A percentile compares a stretch with the other conserved stretches of the same genome.
Evolutionary conservation across 2,797 vertebrate species (phyloP).

Genomic region (Amphiprion clarkii): DNA sequence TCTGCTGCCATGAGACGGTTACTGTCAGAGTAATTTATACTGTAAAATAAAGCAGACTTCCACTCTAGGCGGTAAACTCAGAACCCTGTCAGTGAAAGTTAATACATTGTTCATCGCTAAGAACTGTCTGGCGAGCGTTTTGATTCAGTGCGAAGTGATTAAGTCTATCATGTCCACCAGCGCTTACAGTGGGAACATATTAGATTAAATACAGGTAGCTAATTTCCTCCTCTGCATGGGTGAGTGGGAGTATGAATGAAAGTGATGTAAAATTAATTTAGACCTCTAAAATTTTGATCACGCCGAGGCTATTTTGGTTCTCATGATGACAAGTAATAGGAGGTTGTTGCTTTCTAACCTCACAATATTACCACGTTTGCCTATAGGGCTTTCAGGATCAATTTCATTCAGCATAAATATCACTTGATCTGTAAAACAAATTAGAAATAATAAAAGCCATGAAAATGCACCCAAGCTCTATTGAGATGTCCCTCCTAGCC

Average conservation of each 20-base stretch:
- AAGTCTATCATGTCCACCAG: slow-evolving; percentile 86
- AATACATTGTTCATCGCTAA: slow-evolving; percentile 65
- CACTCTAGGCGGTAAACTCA: slow-evolving; percentile 44
- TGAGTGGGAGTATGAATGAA: slow-evolving; percentile 84
- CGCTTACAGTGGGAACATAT: slow-evolving; percentile 83
- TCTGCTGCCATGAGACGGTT: slow-evolving; percentile 1
- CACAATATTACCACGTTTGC: slow-evolving; percentile 72
- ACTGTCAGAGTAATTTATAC: slow-evolving; percentile 6
- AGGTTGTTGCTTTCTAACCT: slow-evolving; percentile 79
- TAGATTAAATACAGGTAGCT: slow-evolving; percentile 86
- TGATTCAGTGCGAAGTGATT: slow-evolving; percentile 82
- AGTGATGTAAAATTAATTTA: slow-evolving; percentile 86
- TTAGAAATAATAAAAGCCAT: slow-evolving; percentile 85
- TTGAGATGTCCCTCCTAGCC: slow-evolving; percentile 89
- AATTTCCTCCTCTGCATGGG: slow-evolving; percentile 85
- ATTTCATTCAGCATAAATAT: slow-evolving; percentile 87
- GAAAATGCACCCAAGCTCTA: slow-evolving; percentile 78
- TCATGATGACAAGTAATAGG: slow-evolving; percentile 82
- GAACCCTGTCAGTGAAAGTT: slow-evolving; percentile 67
- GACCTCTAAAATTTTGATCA: slow-evolving; percentile 86
- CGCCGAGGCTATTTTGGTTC: slow-evolving; percentile 84
- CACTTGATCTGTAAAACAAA: slow-evolving; percentile 85
- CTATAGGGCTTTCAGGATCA: slow-evolving; percentile 82
- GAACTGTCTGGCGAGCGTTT: slow-evolving; percentile 75
- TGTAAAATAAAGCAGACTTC: slow-evolving; percentile 37